A percentile compares a stretch with the other conserved stretches of the same genome.
phyloP scores from a whole-genome alignment of 2,888 invertebrate species.

The Phrixothrix hirtus region DNA sequence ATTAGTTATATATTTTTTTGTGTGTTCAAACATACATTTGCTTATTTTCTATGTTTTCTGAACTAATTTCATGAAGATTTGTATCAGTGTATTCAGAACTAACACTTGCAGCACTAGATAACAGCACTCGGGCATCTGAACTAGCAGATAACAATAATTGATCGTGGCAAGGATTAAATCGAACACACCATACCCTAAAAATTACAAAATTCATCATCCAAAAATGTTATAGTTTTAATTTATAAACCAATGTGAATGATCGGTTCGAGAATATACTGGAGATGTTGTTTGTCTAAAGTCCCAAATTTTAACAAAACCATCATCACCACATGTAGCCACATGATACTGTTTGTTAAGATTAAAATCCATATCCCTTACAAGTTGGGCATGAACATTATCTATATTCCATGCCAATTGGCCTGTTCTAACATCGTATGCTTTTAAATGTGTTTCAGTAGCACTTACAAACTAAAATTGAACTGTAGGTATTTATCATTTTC shows the following conservation, averaged over 20 bases:
- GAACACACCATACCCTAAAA: constrained; percentile 86
- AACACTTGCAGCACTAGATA: constrained; percentile 85
- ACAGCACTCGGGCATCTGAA: constrained; percentile 89
- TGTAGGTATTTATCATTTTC: neutral
- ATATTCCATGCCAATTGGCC: constrained; percentile 81
- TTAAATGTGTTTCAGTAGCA: constrained; percentile 81
- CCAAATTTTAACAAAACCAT: constrained; percentile 95
- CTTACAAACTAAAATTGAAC: constrained; percentile 69
- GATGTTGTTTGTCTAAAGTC: constrained; percentile 82
- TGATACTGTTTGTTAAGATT: constrained; percentile 98
- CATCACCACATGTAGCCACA: constrained; percentile 92
- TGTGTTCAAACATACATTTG: constrained; percentile 53
- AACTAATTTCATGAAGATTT: constrained; percentile 55
- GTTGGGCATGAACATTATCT: constrained; percentile 81
- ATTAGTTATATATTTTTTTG: constrained; percentile 1
- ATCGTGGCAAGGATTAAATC: constrained; percentile 96
- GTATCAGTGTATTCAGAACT: constrained; percentile 76
- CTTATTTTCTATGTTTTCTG: constrained; percentile 57
- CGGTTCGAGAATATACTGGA: constrained; percentile 78
- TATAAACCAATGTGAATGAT: constrained; percentile 82
- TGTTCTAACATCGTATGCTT: constrained; percentile 84
- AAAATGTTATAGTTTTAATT: neutral
- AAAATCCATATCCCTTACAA: constrained; percentile 90
- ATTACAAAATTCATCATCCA: neutral
- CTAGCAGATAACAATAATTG: constrained; percentile 92